Evolutionary conservation across 2,888 invertebrate genomes (phyloP).

Genomic region (Falcaria lacertinaria): DNA sequence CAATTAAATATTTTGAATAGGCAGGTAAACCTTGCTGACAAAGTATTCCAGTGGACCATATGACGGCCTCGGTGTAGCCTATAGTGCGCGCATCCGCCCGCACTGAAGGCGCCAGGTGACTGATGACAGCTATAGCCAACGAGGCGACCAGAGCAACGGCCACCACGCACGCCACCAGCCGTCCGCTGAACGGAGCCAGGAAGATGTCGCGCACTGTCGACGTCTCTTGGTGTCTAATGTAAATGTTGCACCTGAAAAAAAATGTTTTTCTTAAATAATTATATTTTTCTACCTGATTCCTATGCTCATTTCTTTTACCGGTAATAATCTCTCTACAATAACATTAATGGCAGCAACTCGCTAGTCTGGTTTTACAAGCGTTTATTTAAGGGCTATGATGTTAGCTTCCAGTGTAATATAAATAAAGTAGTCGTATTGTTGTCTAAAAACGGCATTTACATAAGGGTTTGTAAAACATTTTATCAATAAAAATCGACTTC

Average conservation of each 20-base stretch:
- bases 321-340: too few species aligned
- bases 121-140: conserved; percentile 69
- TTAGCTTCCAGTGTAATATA: too few species aligned
- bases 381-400: too few species aligned
- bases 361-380: too few species aligned
- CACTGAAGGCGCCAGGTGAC: conserved; percentile 60
- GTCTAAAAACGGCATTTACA: too few species aligned
- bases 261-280: background rate
- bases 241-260: conserved; percentile 78
- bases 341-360: too few species aligned
- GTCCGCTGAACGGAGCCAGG: conserved; percentile 79
- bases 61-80: conserved; percentile 75
- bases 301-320: too few species aligned
- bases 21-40: conserved; percentile 80
- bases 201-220: conserved; percentile 82
- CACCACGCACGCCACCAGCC: conserved; percentile 74
- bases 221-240: conserved; percentile 81
- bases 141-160: conserved; percentile 72
- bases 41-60: conserved; percentile 82
- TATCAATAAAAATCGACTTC: too few species aligned
- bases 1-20: too few species aligned
- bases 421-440: too few species aligned
- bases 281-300: too few species aligned
- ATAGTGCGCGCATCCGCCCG: conserved; percentile 41
- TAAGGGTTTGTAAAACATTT: too few species aligned